Conservation (phyloP, 1,140 invertebrate genomes). For the Nilaparvata lugens region DNA sequence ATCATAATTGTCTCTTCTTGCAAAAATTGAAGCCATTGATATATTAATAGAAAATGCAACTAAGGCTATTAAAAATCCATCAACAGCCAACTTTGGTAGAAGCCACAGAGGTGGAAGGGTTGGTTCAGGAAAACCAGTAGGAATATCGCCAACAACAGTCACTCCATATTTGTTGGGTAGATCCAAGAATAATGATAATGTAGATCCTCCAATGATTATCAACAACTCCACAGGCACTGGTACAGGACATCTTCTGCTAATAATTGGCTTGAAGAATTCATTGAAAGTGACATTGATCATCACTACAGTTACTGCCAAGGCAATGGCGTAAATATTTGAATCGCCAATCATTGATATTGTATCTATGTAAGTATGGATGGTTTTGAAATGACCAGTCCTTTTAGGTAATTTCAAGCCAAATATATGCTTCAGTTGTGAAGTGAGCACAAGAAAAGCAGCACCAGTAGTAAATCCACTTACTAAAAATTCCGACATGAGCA, state of each 20-base stretch:
- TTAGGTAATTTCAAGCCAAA: constrained; percentile 59
- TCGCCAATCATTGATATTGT: constrained; percentile 47
- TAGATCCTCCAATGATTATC: constrained; percentile 64
- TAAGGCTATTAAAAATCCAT: constrained; percentile 59
- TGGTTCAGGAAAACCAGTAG: constrained; percentile 35
- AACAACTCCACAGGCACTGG: constrained; percentile 70
- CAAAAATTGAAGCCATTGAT: constrained; percentile 72
- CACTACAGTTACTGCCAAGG: neutral
- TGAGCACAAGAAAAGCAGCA: constrained; percentile 78
- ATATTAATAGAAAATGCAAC: constrained; percentile 69
- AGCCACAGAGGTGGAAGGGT: constrained; percentile 43
- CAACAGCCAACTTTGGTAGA: constrained; percentile 43
- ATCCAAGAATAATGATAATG: constrained; percentile 42
- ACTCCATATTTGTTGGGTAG: constrained; percentile 13
- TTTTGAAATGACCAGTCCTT: constrained; percentile 59
- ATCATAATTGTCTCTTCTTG: constrained; percentile 63
- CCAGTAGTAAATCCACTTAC: constrained; percentile 88
- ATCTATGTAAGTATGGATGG: constrained; percentile 50
- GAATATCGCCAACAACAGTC: constrained; percentile 19
- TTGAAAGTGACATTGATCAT: neutral
- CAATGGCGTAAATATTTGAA: constrained; percentile 48
- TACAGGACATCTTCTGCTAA: constrained; percentile 52
- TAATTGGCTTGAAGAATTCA: constrained; percentile 49
- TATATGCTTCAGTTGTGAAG: constrained; percentile 81
- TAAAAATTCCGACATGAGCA: constrained; percentile 78